These are phyloP conservation scores for Pseudococcus jackbeardsleyi DNA, from an alignment of 2,888 invertebrate species.

Conservation along the genomic window DNA sequence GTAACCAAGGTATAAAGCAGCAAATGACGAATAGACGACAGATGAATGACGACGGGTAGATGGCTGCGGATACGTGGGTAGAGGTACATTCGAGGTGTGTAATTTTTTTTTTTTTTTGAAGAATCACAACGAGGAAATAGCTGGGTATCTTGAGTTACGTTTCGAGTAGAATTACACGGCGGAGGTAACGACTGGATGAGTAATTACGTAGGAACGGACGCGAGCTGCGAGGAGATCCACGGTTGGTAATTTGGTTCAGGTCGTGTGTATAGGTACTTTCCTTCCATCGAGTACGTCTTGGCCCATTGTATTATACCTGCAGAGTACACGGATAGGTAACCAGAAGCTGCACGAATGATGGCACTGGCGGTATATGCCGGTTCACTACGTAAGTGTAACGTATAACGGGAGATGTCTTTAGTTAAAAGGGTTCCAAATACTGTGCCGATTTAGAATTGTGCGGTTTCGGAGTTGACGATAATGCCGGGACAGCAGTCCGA, in stretches of 20 bases:
- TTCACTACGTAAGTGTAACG: constrained; percentile 37
- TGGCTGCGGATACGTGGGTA: neutral
- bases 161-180: neutral
- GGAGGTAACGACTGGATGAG: neutral
- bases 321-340: constrained; percentile 1
- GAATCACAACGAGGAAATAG: neutral
- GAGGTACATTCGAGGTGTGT: neutral
- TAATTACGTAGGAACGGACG: neutral
- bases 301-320: too few relatives aligned
- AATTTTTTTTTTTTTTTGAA: too few relatives aligned
- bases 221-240: neutral
- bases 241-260: constrained; percentile 2
- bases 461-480: neutral
- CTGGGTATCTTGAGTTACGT: neutral
- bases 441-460: neutral
- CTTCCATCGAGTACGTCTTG: neutral
- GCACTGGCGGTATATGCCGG: neutral
- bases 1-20: neutral
- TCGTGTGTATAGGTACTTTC: constrained; percentile 1
- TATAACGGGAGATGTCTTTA: neutral
- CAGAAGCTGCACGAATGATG: neutral
- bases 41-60: neutral
- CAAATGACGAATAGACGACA: neutral
- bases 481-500: neutral
- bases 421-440: neutral